Percentiles rank a stretch among this genome's conserved stretches.
These are phyloP conservation scores for Benitochromis conjunctus DNA, from an alignment of 2,113 vertebrate species.

Conservation along the genomic window DNA sequence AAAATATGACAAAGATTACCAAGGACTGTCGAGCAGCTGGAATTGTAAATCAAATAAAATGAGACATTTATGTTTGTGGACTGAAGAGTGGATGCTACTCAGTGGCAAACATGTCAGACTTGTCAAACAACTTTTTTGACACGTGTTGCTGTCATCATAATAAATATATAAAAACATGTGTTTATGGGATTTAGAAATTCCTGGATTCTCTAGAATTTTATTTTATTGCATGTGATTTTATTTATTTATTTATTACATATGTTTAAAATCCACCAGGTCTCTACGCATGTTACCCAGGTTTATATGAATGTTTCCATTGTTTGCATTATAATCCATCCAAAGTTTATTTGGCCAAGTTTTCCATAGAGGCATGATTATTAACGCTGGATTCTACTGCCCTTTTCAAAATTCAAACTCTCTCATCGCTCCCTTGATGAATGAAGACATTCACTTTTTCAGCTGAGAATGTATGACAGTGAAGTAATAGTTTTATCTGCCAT, in stretches of 20 bases:
- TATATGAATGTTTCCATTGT: background rate
- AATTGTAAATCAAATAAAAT: accelerated
- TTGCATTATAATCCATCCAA: background rate
- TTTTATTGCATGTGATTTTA: background rate
- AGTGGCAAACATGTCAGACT: background rate
- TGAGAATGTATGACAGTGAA: background rate
- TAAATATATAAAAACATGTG: background rate
- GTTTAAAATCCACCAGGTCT: background rate
- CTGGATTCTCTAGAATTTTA: background rate
- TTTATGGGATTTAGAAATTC: background rate
- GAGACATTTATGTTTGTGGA: background rate
- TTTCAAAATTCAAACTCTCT: background rate
- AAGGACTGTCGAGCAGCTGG: background rate
- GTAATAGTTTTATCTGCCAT: background rate
- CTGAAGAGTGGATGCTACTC: background rate
- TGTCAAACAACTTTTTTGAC: background rate
- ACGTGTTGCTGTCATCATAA: background rate
- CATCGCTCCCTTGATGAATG: background rate
- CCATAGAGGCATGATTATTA: background rate
- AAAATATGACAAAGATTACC: background rate
- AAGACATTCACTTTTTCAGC: background rate
- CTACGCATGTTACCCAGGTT: background rate
- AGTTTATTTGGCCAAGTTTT: background rate
- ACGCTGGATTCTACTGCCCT: background rate
- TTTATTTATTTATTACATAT: background rate